Evolutionary conservation across 2,113 vertebrate species (phyloP).

Genomic region (Ciconia maguari): DNA sequence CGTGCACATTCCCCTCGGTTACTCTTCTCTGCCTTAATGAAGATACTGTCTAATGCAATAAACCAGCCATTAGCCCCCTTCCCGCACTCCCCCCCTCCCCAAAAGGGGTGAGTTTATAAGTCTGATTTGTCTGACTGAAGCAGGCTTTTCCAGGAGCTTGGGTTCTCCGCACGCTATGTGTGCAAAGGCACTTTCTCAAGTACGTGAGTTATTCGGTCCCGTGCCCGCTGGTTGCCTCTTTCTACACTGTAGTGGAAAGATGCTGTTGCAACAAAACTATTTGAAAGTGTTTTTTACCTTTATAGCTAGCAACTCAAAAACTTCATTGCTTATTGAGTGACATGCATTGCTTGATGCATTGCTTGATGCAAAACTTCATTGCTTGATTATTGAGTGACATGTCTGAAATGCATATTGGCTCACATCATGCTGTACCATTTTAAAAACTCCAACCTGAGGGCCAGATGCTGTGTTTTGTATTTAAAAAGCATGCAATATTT

Average conservation of each 20-base stretch:
- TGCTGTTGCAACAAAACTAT: background rate
- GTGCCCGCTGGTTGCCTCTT: rapidly evolving
- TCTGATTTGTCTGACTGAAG: constrained; percentile 15
- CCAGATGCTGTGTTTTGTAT: background rate
- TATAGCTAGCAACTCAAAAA: background rate
- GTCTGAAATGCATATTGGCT: rapidly evolving
- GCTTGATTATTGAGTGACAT: background rate
- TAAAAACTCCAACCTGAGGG: background rate
- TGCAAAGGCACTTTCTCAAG: background rate
- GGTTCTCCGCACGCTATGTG: background rate
- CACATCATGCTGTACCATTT: rapidly evolving
- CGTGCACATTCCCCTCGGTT: background rate
- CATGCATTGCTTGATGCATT: no score
- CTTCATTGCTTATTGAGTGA: background rate
- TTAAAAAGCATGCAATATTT: background rate
- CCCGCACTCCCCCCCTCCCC: background rate
- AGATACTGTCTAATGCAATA: constrained; percentile 42
- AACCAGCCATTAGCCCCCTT: constrained; percentile 1
- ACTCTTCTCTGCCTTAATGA: constrained; percentile 41
- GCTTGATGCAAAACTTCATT: no score
- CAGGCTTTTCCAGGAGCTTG: background rate
- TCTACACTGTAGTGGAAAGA: background rate
- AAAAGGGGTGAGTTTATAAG: background rate
- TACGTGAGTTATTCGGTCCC: rapidly evolving
- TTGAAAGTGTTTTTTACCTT: background rate